phyloP scores from a whole-genome alignment of 2,113 vertebrate species.

The Ivindomyrus marchei region DNA sequence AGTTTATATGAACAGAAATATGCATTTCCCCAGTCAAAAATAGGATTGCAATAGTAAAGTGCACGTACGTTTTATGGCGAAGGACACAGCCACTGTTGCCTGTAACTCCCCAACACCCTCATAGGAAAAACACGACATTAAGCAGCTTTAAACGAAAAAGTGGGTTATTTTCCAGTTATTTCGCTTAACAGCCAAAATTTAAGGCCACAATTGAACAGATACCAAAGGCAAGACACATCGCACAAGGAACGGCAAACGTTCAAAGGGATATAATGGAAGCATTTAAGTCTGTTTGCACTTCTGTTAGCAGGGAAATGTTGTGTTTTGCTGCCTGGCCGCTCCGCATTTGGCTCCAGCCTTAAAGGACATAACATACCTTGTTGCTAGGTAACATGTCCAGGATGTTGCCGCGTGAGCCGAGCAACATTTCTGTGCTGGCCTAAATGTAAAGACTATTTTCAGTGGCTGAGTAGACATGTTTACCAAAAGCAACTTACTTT shows the following conservation, averaged over 20 bases:
- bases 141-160: neutral
- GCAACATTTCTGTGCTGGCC: neutral
- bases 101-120: neutral
- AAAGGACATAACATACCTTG: conserved; percentile 46
- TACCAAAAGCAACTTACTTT: neutral
- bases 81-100: neutral
- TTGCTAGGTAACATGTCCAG: conserved; percentile 61
- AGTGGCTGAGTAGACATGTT: neutral
- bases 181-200: neutral
- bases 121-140: neutral
- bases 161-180: neutral
- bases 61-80: neutral
- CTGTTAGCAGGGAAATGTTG: conserved; percentile 3
- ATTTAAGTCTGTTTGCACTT: conserved; percentile 6
- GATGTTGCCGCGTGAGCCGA: conserved; percentile 31
- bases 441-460: neutral
- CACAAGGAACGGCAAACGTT: neutral
- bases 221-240: neutral
- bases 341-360: conserved; percentile 26
- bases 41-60: neutral
- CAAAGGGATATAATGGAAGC: neutral
- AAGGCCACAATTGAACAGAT: neutral
- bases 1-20: neutral
- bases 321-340: neutral
- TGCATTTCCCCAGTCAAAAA: neutral